Evolutionary conservation across 2,113 vertebrate species (phyloP).

Genomic region (Oreotrochilus melanogaster): DNA sequence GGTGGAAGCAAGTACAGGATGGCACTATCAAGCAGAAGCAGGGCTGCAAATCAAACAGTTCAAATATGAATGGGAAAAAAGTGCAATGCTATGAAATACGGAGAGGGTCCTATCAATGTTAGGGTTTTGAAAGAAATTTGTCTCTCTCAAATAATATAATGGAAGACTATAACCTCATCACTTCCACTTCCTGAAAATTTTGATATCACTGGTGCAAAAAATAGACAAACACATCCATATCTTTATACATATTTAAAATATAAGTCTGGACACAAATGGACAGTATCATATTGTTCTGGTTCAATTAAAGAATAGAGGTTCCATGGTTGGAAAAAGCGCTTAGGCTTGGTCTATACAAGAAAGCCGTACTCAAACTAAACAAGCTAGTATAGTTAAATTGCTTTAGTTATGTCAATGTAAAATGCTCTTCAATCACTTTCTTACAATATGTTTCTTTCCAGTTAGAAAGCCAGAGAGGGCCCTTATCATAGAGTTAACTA

Average conservation of each 20-base stretch:
- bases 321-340: neutral
- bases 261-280: neutral
- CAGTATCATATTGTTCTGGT: neutral
- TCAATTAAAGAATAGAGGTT: neutral
- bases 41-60: neutral
- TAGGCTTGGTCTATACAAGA: neutral
- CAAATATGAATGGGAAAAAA: neutral
- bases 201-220: neutral
- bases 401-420: neutral
- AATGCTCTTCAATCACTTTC: neutral
- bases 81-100: neutral
- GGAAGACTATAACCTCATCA: neutral
- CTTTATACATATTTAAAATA: neutral
- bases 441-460: neutral
- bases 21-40: neutral
- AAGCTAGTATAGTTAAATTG: neutral
- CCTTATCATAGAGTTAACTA: neutral
- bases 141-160: neutral
- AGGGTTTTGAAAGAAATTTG: neutral
- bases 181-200: neutral
- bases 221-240: neutral
- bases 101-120: accelerated
- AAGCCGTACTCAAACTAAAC: neutral
- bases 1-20: too few species aligned
- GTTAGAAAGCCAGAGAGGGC: neutral